Evolutionary conservation across 2,797 vertebrate species (phyloP), one percentile per base, ranked within the genome.

Genomic region (Pyrocephalus nanus): DNA sequence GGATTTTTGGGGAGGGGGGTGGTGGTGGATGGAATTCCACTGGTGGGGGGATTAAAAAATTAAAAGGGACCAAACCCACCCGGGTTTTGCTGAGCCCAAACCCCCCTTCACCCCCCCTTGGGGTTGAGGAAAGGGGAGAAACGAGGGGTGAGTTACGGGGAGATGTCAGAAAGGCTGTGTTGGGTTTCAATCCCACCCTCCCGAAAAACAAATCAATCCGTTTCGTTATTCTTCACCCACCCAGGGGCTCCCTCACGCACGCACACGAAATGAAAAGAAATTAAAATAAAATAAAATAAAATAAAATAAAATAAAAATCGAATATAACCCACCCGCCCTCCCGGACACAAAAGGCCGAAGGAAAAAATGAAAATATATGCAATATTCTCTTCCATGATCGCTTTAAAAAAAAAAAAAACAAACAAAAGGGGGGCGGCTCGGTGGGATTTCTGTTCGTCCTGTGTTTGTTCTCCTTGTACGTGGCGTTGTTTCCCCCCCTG

Each of bases 301-400:
- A 43, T 43, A 45, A 19, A 45, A 20, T 15, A 45, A 20, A 45
- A 45, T 45, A 20, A 45, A 45, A 45, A 36, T 36, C n/a, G n/a
- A n/a, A n/a, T 19, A 22, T 4, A 48, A 48, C 48, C 45, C 45
- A 4, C 53, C 36, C 36, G 12, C 17, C 27, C 71, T 40, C 48
- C 45, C n/a, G n/a, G n/a, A n/a, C n/a, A n/a, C n/a, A n/a, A n/a
- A n/a, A 71, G 2, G 18, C 71, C 77, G 90, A 88, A 84, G 53
- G 13, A 36, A 36, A 71, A 78, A 76, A 43, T 6, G 40, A n/a
- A 95, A 96, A 97, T 77, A 97, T 97, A 97, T 97, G 97, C 97
- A 98, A 98, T 96, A 97, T 94, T 95, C 86, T 96, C 90, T 96
- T 95, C 76, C 91, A 67, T 62, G 66, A 91, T 96, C 12, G 84